Conservation (phyloP, 2,113 vertebrate genomes). For the Ginglymostoma cirratum region DNA sequence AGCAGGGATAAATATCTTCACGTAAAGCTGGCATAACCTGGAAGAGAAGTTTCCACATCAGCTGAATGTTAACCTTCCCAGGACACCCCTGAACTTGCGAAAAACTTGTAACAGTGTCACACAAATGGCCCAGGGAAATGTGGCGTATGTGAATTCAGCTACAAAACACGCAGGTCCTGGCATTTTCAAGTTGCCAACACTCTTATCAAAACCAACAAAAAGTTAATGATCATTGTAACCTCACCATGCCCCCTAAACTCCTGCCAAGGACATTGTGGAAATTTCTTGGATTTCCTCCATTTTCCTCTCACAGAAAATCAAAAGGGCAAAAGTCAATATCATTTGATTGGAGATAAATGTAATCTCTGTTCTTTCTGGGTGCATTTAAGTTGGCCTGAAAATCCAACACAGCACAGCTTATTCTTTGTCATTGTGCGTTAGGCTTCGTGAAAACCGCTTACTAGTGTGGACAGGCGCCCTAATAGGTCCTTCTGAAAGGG, state of each 20-base stretch:
- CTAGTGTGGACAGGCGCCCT: not conserved
- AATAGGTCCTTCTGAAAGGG: not conserved
- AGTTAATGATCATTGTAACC: not conserved
- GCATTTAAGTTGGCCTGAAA: not conserved
- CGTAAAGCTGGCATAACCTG: constrained; percentile 14
- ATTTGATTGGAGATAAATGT: not conserved
- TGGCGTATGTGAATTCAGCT: not conserved
- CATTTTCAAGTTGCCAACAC: not conserved
- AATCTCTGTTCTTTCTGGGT: not conserved
- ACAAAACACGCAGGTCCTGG: not conserved
- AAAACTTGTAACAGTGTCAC: not conserved
- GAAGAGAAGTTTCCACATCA: not conserved
- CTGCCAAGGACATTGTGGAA: not conserved
- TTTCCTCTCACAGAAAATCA: not conserved
- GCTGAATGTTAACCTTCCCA: not conserved
- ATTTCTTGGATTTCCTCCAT: not conserved
- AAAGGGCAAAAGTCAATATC: not conserved
- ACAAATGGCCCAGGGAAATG: not conserved
- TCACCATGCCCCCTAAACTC: not conserved
- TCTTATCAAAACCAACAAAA: not conserved
- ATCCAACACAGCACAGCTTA: not conserved
- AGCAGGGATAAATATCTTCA: constrained; percentile 32
- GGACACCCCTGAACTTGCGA: not conserved
- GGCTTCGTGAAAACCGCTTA: not conserved
- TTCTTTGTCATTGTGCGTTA: not conserved